phyloP scores from a whole-genome alignment of 2,888 invertebrate species.

The Zaprionus obscuricornis region DNA sequence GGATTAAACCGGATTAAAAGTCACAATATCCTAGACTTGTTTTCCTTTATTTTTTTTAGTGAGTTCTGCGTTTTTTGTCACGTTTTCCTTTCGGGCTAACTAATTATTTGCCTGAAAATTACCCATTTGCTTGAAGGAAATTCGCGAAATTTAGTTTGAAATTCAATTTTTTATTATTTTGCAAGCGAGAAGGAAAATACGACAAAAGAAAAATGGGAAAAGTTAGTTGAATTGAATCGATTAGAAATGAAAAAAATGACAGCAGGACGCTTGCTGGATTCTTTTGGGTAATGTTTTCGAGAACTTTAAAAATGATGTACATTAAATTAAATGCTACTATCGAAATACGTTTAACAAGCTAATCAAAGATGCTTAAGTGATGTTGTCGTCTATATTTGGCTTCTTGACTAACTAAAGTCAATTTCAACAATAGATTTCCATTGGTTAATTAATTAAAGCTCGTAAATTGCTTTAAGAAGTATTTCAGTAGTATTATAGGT shows the following conservation, averaged over 20 bases:
- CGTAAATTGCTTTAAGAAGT: no score
- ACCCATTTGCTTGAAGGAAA: conserved; percentile 71
- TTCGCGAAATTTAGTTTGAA: conserved; percentile 61
- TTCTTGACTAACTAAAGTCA: no score
- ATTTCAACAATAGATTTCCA: no score
- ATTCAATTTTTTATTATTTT: conserved; percentile 19
- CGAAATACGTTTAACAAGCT: no score
- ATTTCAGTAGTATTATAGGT: no score
- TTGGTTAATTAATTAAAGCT: no score
- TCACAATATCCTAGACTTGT: conserved; percentile 49
- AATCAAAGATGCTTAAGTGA: no score
- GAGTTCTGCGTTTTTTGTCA: conserved; percentile 34
- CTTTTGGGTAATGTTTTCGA: conserved; percentile 43
- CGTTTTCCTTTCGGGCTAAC: conserved; percentile 65
- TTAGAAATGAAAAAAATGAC: conserved; percentile 50
- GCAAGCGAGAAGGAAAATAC: conserved; percentile 23
- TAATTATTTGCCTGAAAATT: conserved; percentile 66
- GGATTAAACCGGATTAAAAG: conserved; percentile 77
- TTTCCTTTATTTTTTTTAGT: conserved; percentile 60
- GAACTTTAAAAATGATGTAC: no score
- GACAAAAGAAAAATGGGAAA: conserved; percentile 43
- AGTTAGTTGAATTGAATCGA: conserved; percentile 76
- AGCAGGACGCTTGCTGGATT: conserved; percentile 17
- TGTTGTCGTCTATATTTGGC: no score
- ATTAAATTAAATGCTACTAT: no score